A percentile compares a stretch with the other conserved stretches of the same genome.
phyloP scores from a whole-genome alignment of 2,113 vertebrate species.

The Carlito syrichta region DNA sequence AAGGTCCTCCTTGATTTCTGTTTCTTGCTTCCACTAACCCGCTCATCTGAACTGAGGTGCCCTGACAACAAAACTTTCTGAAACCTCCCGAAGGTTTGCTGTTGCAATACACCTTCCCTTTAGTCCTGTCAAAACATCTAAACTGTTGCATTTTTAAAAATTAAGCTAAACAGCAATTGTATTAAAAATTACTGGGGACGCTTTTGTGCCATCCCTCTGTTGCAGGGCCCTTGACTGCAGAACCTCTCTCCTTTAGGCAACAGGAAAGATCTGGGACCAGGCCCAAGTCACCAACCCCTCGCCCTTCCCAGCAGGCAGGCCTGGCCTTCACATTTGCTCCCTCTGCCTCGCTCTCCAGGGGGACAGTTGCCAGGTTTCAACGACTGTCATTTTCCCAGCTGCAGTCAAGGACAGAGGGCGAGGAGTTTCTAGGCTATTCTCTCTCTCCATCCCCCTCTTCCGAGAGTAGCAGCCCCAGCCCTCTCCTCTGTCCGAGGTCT shows the following conservation, averaged over 20 bases:
- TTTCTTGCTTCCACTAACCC: not conserved
- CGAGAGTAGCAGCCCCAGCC: accelerated
- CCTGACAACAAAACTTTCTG: not conserved
- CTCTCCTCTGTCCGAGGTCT: not conserved
- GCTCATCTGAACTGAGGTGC: not conserved
- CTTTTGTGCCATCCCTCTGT: not conserved
- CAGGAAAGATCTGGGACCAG: not conserved
- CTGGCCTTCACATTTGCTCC: not conserved
- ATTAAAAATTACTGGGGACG: not conserved
- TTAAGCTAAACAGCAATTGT: not conserved
- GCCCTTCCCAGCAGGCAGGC: not conserved
- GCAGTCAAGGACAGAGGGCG: not conserved
- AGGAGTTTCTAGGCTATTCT: not conserved
- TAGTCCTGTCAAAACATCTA: not conserved
- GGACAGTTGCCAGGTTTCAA: not conserved
- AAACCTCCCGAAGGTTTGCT: not conserved
- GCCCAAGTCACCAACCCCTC: accelerated
- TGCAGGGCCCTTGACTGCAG: not conserved
- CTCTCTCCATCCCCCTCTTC: not conserved
- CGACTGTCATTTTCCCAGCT: not conserved
- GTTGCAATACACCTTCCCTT: accelerated
- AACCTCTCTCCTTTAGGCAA: not conserved
- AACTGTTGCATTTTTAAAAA: not conserved
- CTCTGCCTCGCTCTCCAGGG: not conserved
- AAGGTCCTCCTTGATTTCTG: not conserved